A percentile compares a stretch with the other conserved stretches of the same genome.
phyloP scores from a whole-genome alignment of 2,113 vertebrate species.

The Cygnus atratus region DNA sequence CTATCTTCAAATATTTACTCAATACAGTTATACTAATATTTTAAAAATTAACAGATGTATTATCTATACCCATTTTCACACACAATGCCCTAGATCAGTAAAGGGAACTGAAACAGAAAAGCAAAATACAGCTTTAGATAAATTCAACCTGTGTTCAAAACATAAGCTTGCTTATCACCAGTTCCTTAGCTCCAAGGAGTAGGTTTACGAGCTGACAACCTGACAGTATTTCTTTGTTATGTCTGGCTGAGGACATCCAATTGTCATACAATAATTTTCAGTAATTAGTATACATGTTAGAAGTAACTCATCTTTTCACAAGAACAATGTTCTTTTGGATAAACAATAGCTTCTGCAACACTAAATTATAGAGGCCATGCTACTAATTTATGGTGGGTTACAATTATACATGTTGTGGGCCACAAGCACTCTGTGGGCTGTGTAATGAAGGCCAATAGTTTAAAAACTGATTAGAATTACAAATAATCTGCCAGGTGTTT shows the following conservation, averaged over 20 bases:
- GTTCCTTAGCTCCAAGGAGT: constrained; percentile 16
- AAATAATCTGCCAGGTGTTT: constrained; percentile 72
- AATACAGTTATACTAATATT: not conserved
- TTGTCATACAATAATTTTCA: constrained; percentile 67
- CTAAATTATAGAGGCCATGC: constrained; percentile 57
- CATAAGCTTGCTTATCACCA: not conserved
- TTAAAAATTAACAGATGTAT: not conserved
- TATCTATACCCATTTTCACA: not conserved
- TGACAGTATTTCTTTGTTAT: constrained; percentile 64
- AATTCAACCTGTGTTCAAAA: not conserved
- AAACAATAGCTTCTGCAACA: constrained; percentile 66
- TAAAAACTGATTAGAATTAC: constrained; percentile 70
- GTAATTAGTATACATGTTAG: constrained; percentile 65
- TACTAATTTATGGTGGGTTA: constrained; percentile 70
- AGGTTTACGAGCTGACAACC: constrained; percentile 53
- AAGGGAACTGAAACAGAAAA: not conserved
- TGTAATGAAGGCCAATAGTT: constrained; percentile 70
- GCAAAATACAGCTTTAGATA: constrained; percentile 1
- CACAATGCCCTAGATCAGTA: not conserved
- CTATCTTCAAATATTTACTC: not conserved
- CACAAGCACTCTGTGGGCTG: constrained; percentile 65
- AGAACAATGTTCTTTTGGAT: constrained; percentile 66
- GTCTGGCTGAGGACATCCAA: constrained; percentile 53
- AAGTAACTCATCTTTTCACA: constrained; percentile 65
- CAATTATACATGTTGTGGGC: constrained; percentile 69